A percentile compares a stretch with the other conserved stretches of the same genome.
phyloP scores from a whole-genome alignment of 2,888 invertebrate species.

The Drosophila leonis region DNA sequence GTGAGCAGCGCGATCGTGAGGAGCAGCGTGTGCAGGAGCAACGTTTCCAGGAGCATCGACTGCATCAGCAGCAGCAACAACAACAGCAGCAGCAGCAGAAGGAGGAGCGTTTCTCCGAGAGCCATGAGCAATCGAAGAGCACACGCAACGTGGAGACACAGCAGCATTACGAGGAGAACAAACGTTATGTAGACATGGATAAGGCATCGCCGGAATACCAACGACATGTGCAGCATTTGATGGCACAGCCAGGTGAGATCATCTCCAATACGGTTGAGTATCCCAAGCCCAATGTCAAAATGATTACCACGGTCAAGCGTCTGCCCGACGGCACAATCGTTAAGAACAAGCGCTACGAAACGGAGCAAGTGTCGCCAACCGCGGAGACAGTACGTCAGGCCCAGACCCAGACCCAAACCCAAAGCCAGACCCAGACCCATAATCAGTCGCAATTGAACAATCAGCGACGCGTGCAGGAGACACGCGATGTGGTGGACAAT shows the following conservation, averaged over 20 bases:
- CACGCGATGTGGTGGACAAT: constrained; percentile 79
- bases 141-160: constrained; percentile 80
- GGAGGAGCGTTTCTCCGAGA: constrained; percentile 71
- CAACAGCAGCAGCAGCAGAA: constrained; percentile 78
- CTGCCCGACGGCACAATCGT: constrained; percentile 89
- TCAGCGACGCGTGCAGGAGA: constrained; percentile 56
- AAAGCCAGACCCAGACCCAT: constrained; percentile 18
- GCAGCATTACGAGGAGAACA: constrained; percentile 79
- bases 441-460: constrained; percentile 3
- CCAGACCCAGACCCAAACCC: constrained; percentile 51
- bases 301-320: constrained; percentile 89
- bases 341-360: constrained; percentile 90
- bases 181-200: constrained; percentile 84
- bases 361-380: constrained; percentile 82
- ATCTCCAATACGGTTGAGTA: constrained; percentile 88
- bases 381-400: constrained; percentile 55
- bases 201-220: constrained; percentile 84
- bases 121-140: constrained; percentile 64
- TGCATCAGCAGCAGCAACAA: constrained; percentile 59
- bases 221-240: constrained; percentile 81
- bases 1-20: constrained; percentile 47
- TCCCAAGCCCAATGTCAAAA: constrained; percentile 89
- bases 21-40: constrained; percentile 39
- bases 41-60: constrained; percentile 60
- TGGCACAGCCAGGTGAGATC: constrained; percentile 86